Conservation (phyloP, 2,113 vertebrate species). For the Chiloscyllium plagiosum region DNA sequence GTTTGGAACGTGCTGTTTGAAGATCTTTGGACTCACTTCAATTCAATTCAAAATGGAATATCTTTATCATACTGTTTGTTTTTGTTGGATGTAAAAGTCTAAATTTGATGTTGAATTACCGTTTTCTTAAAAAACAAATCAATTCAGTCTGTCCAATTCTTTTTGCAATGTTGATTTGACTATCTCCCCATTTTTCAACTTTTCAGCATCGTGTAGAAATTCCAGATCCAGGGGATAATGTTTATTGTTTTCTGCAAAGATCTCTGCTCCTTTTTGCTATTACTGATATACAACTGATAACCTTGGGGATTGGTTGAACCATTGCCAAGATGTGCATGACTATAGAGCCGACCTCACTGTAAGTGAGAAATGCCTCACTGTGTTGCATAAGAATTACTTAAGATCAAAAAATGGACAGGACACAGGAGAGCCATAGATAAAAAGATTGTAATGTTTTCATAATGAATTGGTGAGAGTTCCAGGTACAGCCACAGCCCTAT, state of each 20-base stretch:
- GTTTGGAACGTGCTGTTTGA: too few species aligned
- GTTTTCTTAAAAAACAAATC: too few species aligned
- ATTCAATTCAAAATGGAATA: too few species aligned
- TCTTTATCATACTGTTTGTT: neutral
- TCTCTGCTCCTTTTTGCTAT: neutral
- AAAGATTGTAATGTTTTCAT: neutral
- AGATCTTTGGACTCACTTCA: too few species aligned
- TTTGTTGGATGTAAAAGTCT: neutral
- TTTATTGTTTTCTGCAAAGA: neutral
- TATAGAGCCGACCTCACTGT: neutral
- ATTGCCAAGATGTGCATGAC: neutral
- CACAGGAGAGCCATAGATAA: neutral
- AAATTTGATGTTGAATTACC: neutral
- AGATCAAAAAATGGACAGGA: neutral
- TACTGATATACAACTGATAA: neutral
- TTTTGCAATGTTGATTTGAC: neutral
- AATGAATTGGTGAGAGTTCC: neutral
- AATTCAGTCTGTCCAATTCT: neutral
- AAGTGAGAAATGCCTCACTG: neutral
- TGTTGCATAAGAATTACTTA: neutral
- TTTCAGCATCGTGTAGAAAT: neutral
- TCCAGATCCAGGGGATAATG: neutral
- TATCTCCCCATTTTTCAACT: neutral
- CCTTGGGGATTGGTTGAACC: neutral
- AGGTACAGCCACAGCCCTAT: neutral